phyloP scores from a whole-genome alignment of 1,140 invertebrate genomes.

The Eulimnadia texana region DNA sequence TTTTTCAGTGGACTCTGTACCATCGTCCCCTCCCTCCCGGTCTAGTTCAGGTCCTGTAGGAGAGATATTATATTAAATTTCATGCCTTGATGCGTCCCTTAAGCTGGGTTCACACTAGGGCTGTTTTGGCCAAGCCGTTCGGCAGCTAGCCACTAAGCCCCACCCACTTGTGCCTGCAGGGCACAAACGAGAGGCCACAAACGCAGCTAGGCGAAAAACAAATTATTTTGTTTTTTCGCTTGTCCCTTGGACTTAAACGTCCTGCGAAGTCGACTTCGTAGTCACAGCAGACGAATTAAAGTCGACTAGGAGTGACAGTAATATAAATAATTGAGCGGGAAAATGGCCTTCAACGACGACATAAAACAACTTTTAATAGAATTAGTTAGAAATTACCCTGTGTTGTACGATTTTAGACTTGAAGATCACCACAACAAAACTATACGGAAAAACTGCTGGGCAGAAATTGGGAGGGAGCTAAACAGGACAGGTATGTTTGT shows the following conservation, averaged over 20 bases:
- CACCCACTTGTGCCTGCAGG: not conserved
- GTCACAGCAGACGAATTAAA: not conserved
- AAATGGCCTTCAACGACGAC: not conserved
- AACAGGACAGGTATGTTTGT: not conserved
- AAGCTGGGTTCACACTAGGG: not conserved
- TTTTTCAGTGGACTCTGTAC: no score
- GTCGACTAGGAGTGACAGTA: not conserved
- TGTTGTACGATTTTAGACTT: not conserved
- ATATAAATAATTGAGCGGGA: not conserved
- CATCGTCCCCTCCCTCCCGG: no score
- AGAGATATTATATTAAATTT: no score
- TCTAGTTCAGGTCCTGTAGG: no score
- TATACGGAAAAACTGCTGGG: not conserved
- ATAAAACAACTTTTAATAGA: not conserved
- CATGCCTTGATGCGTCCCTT: not conserved
- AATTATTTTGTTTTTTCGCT: not conserved
- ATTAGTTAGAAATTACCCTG: not conserved
- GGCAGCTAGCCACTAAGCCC: not conserved
- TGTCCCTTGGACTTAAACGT: not conserved
- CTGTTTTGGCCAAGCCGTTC: not conserved
- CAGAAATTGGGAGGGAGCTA: not conserved
- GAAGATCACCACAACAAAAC: not conserved
- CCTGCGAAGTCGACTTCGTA: not conserved
- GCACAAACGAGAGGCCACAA: not conserved
- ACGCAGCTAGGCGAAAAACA: not conserved